Conservation (phyloP, 64 coral and sea anemone species). For the Actinia equina region DNA sequence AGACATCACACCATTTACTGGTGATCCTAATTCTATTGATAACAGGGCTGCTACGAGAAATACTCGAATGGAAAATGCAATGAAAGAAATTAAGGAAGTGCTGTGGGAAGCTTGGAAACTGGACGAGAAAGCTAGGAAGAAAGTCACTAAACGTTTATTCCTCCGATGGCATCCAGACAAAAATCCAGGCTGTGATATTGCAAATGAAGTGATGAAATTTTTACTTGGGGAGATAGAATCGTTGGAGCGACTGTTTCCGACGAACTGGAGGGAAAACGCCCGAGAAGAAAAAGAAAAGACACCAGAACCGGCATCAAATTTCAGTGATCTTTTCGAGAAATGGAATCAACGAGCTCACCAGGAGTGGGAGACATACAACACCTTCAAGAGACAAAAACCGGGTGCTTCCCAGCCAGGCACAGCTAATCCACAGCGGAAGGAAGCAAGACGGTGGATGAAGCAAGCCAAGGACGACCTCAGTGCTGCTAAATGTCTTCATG, state of each 20-base stretch:
- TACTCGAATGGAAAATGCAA: constrained; percentile 69
- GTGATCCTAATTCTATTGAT: constrained; percentile 54
- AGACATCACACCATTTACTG: constrained; percentile 69
- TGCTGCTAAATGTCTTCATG: constrained; percentile 57
- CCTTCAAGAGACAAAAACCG: constrained; percentile 65
- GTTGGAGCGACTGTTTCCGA: constrained; percentile 76
- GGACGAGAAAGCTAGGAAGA: constrained; percentile 72
- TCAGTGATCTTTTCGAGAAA: constrained; percentile 73
- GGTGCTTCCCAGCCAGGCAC: constrained; percentile 12
- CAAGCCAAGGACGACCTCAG: constrained; percentile 78
- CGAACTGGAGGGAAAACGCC: constrained; percentile 50
- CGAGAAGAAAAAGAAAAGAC: constrained; percentile 60
- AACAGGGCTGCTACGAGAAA: constrained; percentile 50
- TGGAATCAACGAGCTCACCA: constrained; percentile 90
- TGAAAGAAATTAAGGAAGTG: constrained; percentile 87
- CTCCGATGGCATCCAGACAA: constrained; percentile 97
- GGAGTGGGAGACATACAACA: constrained; percentile 85
- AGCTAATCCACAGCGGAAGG: constrained; percentile 60
- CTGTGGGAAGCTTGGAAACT: constrained; percentile 97
- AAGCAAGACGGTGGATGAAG: constrained; percentile 94
- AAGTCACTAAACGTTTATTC: constrained; percentile 87
- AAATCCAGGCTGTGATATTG: constrained; percentile 79
- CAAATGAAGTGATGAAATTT: constrained; percentile 89
- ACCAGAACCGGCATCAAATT: constrained; percentile 22
- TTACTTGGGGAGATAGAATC: constrained; percentile 89